Percentiles rank a stretch among this genome's conserved stretches.
These are phyloP conservation scores for Garrulus glandarius DNA, from an alignment of 2,797 vertebrate species.

Conservation along the genomic window DNA sequence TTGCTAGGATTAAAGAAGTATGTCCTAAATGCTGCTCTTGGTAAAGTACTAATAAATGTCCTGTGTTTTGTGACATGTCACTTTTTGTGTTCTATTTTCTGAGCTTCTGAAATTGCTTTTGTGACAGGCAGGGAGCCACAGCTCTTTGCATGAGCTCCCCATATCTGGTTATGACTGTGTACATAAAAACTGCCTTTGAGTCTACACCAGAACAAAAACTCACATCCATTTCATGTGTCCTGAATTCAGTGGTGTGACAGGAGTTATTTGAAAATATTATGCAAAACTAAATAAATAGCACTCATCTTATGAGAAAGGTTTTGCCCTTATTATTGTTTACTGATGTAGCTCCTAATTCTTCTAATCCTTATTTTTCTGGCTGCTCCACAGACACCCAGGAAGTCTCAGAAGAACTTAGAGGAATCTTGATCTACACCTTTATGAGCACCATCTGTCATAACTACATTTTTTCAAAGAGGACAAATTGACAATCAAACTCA, in stretches of 20 bases:
- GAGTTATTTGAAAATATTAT: neutral
- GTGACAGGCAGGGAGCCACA: neutral
- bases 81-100: neutral
- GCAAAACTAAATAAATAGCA: neutral
- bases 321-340: neutral
- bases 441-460: neutral
- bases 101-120: neutral
- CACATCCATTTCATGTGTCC: neutral
- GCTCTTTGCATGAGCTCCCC: neutral
- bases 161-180: neutral
- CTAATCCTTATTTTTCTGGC: neutral
- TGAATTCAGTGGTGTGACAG: fast-evolving
- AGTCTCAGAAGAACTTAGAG: neutral
- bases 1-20: neutral
- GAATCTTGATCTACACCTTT: neutral
- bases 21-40: neutral
- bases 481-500: neutral
- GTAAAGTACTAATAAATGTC: neutral
- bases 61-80: neutral
- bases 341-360: neutral
- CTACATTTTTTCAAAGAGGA: neutral
- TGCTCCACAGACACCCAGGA: neutral
- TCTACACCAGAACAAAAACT: neutral
- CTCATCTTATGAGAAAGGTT: neutral
- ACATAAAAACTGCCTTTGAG: neutral